Conservation (phyloP, 2,797 vertebrate species). For the Periophthalmus magnuspinnatus region DNA sequence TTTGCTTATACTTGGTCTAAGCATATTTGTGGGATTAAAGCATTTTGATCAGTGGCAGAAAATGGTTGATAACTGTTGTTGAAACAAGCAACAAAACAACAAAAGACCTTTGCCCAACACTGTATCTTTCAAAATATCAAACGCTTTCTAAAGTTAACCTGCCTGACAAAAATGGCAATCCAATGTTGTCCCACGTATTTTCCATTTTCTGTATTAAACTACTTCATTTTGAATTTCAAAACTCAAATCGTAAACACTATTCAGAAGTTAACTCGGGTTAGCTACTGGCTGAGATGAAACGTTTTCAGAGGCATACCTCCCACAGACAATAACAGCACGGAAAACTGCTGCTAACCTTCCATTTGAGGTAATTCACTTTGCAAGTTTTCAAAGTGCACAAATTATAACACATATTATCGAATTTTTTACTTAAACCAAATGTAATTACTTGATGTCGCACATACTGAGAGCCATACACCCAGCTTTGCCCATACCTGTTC, state of each 20-base stretch:
- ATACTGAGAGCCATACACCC: neutral
- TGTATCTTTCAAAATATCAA: too few relatives aligned
- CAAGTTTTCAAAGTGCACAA: neutral
- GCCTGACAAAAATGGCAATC: too few relatives aligned
- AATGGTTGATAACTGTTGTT: too few relatives aligned
- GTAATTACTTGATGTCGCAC: neutral
- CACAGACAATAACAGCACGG: neutral
- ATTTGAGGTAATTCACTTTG: neutral
- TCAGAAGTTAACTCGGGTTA: neutral
- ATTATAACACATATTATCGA: neutral
- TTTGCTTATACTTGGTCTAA: too few relatives aligned
- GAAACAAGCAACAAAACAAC: too few relatives aligned
- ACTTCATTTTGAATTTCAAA: too few relatives aligned
- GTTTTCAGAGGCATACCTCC: neutral
- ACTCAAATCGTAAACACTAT: neutral
- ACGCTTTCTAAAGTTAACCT: too few relatives aligned
- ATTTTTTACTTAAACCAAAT: neutral
- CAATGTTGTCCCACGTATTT: too few relatives aligned
- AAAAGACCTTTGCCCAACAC: too few relatives aligned
- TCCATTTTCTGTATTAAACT: too few relatives aligned
- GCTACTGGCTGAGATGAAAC: neutral
- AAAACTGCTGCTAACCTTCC: neutral
- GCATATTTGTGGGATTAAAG: too few relatives aligned
- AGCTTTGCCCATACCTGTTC: slow-evolving; percentile 2
- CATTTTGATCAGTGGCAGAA: too few relatives aligned